Evolutionary conservation across 2,797 vertebrate genomes (phyloP).

Genomic region (Falco columbarius): DNA sequence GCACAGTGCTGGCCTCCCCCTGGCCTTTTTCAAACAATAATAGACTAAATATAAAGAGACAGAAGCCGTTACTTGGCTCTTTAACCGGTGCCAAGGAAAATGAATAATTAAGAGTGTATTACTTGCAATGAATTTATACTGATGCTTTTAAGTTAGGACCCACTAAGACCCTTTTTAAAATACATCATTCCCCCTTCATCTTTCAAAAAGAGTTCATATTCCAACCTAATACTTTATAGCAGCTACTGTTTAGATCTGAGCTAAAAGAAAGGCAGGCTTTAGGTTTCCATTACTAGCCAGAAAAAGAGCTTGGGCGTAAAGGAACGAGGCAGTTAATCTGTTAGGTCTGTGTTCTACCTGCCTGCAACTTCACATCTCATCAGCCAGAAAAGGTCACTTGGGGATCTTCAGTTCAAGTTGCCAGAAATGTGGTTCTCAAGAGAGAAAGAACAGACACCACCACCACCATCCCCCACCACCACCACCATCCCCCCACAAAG

Average conservation of each 20-base stretch:
- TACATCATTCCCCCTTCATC: slow-evolving; percentile 74
- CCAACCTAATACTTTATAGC: slow-evolving; percentile 58
- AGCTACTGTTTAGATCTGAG: slow-evolving; percentile 74
- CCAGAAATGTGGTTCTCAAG: neutral
- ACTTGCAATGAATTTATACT: slow-evolving; percentile 75
- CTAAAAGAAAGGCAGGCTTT: slow-evolving; percentile 39
- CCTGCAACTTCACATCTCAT: neutral
- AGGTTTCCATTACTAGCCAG: slow-evolving; percentile 50
- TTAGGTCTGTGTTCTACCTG: slow-evolving; percentile 16
- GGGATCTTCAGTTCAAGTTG: neutral
- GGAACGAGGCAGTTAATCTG: neutral
- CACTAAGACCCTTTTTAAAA: slow-evolving; percentile 69
- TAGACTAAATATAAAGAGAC: slow-evolving; percentile 81
- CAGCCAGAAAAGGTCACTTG: neutral
- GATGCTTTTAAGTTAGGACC: slow-evolving; percentile 76
- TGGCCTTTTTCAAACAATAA: slow-evolving; percentile 81
- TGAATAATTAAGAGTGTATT: slow-evolving; percentile 81
- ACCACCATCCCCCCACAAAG: too few relatives aligned
- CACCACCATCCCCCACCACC: too few relatives aligned
- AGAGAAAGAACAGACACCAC: neutral
- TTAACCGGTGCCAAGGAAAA: slow-evolving; percentile 79
- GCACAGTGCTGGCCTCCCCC: slow-evolving; percentile 63
- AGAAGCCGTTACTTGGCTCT: slow-evolving; percentile 74
- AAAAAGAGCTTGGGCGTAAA: neutral
- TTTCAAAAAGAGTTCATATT: slow-evolving; percentile 43